Evolutionary conservation across 2,888 invertebrate genomes (phyloP), one percentile per base, ranked within the genome.

Genomic region (Geophilus truncorum): DNA sequence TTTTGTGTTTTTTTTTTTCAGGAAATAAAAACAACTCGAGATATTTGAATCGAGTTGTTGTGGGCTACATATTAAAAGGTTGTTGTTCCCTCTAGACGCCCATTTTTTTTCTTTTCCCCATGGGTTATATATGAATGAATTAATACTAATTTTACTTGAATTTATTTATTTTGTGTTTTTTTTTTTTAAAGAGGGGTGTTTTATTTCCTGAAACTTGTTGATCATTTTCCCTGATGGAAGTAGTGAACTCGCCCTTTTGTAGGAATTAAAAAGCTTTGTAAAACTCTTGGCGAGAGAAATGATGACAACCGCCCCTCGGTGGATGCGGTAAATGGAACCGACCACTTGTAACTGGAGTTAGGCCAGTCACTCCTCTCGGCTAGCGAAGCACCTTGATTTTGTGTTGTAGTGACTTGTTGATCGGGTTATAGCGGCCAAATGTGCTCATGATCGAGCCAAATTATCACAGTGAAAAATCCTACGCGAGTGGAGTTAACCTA

Each of bases 391-490:
- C 76, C 76, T 75, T 32, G 76, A 75, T 75, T 75, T 75, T 75
- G 76, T 32, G 30, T 75, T 75, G 18, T 75, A 32, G 30, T 32
- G 76, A 75, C 76, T 32, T 28, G 28, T 75, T 75, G 28, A 75
- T 75, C 32, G 28, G 32, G 28, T 75, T 75, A 75, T 75, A 18
- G 76, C 32, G 51, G 51, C 51, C 51, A 51, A 51, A 51, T 51
- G 51, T 51, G 51, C 78, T 32, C 36, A 77, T 77, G 78, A 77
- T 77, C 36, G 32, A 77, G 36, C 78, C 78, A 77, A 77, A 36
- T 36, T 77, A 34, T 77, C 23, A 34, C 15, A 77, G 34, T 32
- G 78, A 77, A 34, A 77, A 77, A 25, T 34, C 78, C 18, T 77
- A 34, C 34, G 78, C 32, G 30, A 77, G 18, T 21, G 78, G 32